Conservation (phyloP, 2,888 invertebrate genomes). For the Drosophila subquinaria region DNA sequence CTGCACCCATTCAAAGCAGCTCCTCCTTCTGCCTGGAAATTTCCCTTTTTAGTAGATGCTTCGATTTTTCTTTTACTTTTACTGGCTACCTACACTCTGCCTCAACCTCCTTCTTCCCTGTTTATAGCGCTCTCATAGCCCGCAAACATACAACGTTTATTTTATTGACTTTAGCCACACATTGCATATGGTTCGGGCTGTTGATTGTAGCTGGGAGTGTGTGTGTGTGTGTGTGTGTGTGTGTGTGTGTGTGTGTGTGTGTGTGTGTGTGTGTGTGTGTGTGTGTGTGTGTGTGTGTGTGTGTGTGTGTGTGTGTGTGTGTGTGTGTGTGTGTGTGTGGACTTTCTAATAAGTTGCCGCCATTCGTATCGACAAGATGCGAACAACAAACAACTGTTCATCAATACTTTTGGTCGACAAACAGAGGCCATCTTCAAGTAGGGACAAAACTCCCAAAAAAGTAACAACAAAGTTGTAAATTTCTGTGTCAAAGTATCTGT, state of each 20-base stretch:
- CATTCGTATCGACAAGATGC: constrained; percentile 58
- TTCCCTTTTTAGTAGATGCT: constrained; percentile 23
- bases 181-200: constrained; percentile 51
- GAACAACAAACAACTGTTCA: constrained; percentile 78
- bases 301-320: constrained; percentile 31
- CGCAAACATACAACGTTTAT: constrained; percentile 76
- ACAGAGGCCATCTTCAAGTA: constrained; percentile 49
- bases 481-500: constrained; percentile 71
- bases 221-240: constrained; percentile 32
- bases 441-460: constrained; percentile 32
- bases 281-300: constrained; percentile 36
- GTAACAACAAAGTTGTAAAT: constrained; percentile 75
- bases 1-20: constrained; percentile 35
- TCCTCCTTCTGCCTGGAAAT: constrained; percentile 9
- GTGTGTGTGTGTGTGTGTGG: constrained; percentile 37
- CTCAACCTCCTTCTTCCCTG: background rate
- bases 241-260: constrained; percentile 35
- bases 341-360: constrained; percentile 79
- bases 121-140: constrained; percentile 30
- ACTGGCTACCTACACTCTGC: constrained; percentile 27
- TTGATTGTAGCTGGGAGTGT: constrained; percentile 42
- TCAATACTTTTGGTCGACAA: constrained; percentile 75
- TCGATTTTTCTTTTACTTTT: constrained; percentile 45
- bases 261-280: constrained; percentile 31
- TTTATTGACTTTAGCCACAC: constrained; percentile 74